Conservation (phyloP, 2,113 vertebrate genomes). For the Anarhynchus alexandrinus region DNA sequence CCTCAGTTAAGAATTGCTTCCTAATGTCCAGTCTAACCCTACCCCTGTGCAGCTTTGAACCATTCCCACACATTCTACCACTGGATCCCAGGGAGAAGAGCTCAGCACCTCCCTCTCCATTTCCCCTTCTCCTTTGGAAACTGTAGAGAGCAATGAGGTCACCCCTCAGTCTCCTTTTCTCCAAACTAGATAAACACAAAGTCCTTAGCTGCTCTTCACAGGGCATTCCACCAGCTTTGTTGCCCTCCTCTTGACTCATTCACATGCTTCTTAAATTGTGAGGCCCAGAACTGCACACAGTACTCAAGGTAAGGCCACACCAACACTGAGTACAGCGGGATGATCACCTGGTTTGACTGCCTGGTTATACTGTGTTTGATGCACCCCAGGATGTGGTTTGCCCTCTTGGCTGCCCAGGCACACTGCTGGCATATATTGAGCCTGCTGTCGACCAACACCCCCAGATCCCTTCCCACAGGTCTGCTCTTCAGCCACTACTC, state of each 20-base stretch:
- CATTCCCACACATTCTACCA: not conserved
- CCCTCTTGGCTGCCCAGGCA: not conserved
- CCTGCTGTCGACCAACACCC: rapidly evolving
- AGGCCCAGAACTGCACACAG: rapidly evolving
- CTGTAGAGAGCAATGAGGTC: not conserved
- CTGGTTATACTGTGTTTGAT: not conserved
- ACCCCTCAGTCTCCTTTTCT: not conserved
- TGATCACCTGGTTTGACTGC: not conserved
- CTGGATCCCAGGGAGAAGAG: not conserved
- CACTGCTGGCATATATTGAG: too few relatives aligned
- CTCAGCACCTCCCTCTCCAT: not conserved
- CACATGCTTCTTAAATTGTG: not conserved
- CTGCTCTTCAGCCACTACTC: not conserved
- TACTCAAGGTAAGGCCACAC: not conserved
- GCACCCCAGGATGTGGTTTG: not conserved
- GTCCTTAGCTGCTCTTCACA: not conserved
- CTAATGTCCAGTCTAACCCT: not conserved
- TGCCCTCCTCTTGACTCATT: not conserved
- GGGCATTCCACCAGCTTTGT: not conserved
- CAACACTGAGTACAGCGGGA: not conserved
- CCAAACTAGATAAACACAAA: not conserved
- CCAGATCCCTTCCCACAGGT: not conserved
- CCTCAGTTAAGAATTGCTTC: not conserved
- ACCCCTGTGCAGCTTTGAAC: not conserved
- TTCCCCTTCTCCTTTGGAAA: not conserved